Conservation (phyloP, 2,113 vertebrate species). For the Clarias macrocephalus region DNA sequence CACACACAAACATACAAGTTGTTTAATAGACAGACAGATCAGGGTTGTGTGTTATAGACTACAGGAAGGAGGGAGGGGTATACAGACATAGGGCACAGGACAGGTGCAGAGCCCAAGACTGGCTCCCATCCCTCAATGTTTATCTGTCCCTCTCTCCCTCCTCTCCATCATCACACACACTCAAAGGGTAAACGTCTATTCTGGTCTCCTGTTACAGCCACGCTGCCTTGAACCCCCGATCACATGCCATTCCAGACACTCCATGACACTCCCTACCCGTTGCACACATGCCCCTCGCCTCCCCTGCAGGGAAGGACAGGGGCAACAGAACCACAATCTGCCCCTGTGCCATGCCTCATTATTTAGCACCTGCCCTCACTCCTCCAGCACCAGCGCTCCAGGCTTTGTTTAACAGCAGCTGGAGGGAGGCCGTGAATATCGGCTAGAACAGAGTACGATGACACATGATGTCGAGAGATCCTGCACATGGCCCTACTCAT, state of each 20-base stretch:
- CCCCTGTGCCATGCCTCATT: constrained; percentile 41
- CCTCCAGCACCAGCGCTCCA: constrained; percentile 61
- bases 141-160: constrained; percentile 66
- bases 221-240: constrained; percentile 74
- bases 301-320: constrained; percentile 53
- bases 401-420: constrained; percentile 68
- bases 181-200: constrained; percentile 83
- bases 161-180: constrained; percentile 56
- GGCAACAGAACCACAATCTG: constrained; percentile 52
- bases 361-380: constrained; percentile 59
- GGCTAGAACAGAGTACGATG: constrained; percentile 61
- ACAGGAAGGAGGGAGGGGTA: constrained; percentile 36
- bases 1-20: constrained; percentile 40
- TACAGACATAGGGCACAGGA: constrained; percentile 59
- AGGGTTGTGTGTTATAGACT: constrained; percentile 18
- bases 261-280: constrained; percentile 62
- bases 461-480: constrained; percentile 64
- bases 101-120: constrained; percentile 49
- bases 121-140: constrained; percentile 70
- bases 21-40: constrained; percentile 48
- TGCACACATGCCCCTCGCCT: constrained; percentile 67
- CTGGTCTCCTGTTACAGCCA: constrained; percentile 76
- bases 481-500: constrained; percentile 11
- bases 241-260: constrained; percentile 75
- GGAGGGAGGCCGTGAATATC: constrained; percentile 38